Percentiles rank a stretch among this genome's conserved stretches.
These are phyloP conservation scores for Agrochola macilenta DNA, from an alignment of 2,888 invertebrate species.

Conservation along the genomic window DNA sequence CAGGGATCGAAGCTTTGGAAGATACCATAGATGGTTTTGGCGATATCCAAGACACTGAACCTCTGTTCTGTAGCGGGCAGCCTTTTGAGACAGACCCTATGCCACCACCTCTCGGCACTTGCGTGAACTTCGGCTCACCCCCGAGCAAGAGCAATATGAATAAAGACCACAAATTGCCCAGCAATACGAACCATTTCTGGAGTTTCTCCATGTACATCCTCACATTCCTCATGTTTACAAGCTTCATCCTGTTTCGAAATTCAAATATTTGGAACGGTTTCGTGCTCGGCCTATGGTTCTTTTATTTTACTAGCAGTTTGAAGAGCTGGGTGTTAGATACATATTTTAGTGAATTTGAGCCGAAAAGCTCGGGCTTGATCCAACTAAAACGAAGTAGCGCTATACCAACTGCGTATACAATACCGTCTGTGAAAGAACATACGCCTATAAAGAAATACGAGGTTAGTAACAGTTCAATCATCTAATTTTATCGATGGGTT, in stretches of 20 bases:
- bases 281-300: constrained; percentile 85
- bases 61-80: constrained; percentile 62
- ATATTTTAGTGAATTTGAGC: constrained; percentile 82
- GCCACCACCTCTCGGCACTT: constrained; percentile 59
- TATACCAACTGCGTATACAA: constrained; percentile 85
- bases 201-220: constrained; percentile 84
- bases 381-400: constrained; percentile 76
- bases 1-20: constrained; percentile 89
- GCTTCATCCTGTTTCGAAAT: constrained; percentile 83
- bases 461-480: constrained; percentile 75
- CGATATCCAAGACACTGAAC: constrained; percentile 73
- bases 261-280: constrained; percentile 86
- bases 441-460: constrained; percentile 91
- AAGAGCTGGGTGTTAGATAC: constrained; percentile 84
- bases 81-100: constrained; percentile 65
- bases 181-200: constrained; percentile 77
- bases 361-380: constrained; percentile 70
- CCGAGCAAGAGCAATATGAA: constrained; percentile 79
- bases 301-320: constrained; percentile 78
- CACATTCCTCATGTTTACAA: constrained; percentile 80
- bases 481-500: background rate
- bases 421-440: constrained; percentile 92
- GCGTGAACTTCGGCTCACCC: constrained; percentile 77
- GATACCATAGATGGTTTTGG: constrained; percentile 83
- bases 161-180: constrained; percentile 54